Evolutionary conservation across 2,888 invertebrate species (phyloP).

Genomic region (Scotopteryx bipunctaria): DNA sequence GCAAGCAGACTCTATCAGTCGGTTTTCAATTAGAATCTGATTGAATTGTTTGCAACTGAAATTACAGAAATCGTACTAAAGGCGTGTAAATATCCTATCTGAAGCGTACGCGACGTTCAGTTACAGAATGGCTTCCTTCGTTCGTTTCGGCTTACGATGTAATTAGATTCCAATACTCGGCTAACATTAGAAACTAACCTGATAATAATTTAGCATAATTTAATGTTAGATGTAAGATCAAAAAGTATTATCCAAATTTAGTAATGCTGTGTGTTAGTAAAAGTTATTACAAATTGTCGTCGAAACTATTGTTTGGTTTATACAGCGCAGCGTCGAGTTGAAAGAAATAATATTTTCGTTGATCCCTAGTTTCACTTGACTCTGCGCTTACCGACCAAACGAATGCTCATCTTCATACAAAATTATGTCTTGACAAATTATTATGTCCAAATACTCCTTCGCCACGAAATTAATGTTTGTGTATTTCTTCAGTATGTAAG

Average conservation of each 20-base stretch:
- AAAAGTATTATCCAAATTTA: conserved; percentile 82
- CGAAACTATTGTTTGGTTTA: conserved; percentile 46
- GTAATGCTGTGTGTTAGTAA: conserved; percentile 75
- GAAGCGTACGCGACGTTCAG: conserved; percentile 54
- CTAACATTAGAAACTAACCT: conserved; percentile 69
- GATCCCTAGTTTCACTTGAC: conserved; percentile 45
- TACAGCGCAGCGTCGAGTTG: conserved; percentile 47
- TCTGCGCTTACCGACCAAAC: conserved; percentile 47
- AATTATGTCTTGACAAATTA: conserved; percentile 44
- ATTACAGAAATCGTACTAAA: too few species aligned
- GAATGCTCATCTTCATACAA: conserved; percentile 32
- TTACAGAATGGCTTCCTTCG: conserved; percentile 30
- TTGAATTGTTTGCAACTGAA: too few species aligned
- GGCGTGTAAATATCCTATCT: conserved; percentile 71
- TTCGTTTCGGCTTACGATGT: conserved; percentile 55
- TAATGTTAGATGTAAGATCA: conserved; percentile 71
- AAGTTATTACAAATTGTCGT: conserved; percentile 60
- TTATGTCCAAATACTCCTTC: conserved; percentile 44
- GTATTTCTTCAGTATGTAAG: conserved; percentile 42
- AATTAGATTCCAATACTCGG: conserved; percentile 64
- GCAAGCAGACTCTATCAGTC: too few species aligned
- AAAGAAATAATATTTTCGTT: conserved; percentile 39
- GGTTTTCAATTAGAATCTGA: too few species aligned
- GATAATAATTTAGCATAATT: conserved; percentile 78
- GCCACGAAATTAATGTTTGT: conserved; percentile 42